These are phyloP conservation scores for Trichopoda pennipes DNA, from an alignment of 2,888 invertebrate genomes.

Conservation along the genomic window DNA sequence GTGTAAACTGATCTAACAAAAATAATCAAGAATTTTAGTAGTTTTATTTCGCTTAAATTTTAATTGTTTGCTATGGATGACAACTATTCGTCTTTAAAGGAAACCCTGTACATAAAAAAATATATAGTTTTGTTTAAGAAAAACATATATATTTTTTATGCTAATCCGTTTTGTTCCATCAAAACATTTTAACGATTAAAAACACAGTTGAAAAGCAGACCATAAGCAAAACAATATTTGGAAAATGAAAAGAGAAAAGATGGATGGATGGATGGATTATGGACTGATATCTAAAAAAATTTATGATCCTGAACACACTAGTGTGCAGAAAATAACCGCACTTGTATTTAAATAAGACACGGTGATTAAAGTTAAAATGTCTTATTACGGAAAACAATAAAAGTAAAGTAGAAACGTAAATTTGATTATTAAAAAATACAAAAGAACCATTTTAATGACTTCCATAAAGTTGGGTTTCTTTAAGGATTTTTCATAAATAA, in stretches of 20 bases:
- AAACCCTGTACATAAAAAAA: neutral
- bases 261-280: slow-evolving; percentile 52
- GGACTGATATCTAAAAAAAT: slow-evolving; percentile 54
- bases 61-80: no score
- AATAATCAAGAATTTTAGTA: no score
- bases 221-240: neutral
- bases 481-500: slow-evolving; percentile 3
- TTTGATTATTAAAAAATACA: neutral
- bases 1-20: no score
- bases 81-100: no score
- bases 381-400: slow-evolving; percentile 11
- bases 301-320: slow-evolving; percentile 47
- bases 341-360: slow-evolving; percentile 35
- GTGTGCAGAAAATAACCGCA: slow-evolving; percentile 8
- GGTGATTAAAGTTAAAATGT: slow-evolving; percentile 58
- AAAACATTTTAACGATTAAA: slow-evolving; percentile 47
- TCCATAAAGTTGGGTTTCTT: slow-evolving; percentile 19
- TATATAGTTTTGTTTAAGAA: slow-evolving; percentile 26
- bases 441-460: slow-evolving; percentile 33
- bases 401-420: slow-evolving; percentile 15
- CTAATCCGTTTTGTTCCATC: slow-evolving; percentile 64
- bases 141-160: slow-evolving; percentile 45
- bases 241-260: slow-evolving; percentile 22
- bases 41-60: no score
- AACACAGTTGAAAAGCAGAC: neutral